Percentiles rank a stretch among this genome's conserved stretches.
Conservation (phyloP, 2,797 vertebrate species). For the Thripadectes ignobilis region DNA sequence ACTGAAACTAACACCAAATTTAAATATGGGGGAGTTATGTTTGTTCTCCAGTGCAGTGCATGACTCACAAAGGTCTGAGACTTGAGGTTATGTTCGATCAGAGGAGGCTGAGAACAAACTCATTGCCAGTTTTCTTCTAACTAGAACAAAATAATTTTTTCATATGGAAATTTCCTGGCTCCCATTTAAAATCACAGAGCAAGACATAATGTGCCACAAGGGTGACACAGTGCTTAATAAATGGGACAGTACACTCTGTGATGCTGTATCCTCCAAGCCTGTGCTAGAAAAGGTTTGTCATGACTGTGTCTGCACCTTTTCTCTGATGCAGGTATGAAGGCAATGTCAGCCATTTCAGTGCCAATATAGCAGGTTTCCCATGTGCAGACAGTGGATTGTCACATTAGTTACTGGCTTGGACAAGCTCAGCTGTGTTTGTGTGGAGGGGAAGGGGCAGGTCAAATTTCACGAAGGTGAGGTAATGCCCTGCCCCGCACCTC, state of each 20-base stretch:
- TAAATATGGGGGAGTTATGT: not conserved
- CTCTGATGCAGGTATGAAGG: not conserved
- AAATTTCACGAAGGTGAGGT: not conserved
- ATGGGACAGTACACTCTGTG: not conserved
- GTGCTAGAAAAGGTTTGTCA: not conserved
- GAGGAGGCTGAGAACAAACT: not conserved
- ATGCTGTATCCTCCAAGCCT: not conserved
- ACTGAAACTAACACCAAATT: not conserved
- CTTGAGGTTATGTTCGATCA: not conserved
- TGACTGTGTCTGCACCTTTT: not conserved
- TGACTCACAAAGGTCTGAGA: not conserved
- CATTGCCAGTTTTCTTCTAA: not conserved
- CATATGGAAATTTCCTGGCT: not conserved
- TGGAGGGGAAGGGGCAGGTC: not conserved
- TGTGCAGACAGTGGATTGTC: not conserved
- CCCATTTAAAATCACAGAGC: not conserved
- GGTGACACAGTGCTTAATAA: not conserved
- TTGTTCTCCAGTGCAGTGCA: not conserved
- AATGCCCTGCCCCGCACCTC: not conserved
- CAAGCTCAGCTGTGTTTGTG: not conserved
- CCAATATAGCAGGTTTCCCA: not conserved
- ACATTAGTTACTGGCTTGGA: not conserved
- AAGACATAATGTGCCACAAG: not conserved
- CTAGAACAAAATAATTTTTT: not conserved
- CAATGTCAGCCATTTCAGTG: not conserved